These are phyloP conservation scores for Hydrophis major DNA, from an alignment of 2,797 vertebrate species.

Conservation along the genomic window DNA sequence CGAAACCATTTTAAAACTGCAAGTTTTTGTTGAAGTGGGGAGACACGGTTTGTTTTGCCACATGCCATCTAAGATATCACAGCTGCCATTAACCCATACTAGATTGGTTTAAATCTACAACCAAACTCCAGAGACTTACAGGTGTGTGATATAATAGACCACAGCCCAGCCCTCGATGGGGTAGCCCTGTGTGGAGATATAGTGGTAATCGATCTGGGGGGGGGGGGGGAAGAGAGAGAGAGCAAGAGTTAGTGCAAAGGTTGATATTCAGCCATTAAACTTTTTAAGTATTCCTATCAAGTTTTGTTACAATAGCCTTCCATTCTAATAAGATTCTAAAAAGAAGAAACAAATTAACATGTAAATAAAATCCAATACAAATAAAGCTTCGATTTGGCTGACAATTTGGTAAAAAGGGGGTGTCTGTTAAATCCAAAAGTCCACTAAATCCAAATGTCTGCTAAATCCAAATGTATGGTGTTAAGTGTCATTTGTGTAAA, in stretches of 20 bases:
- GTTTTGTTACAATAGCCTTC: not conserved
- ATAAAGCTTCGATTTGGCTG: not conserved
- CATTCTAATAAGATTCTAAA: not conserved
- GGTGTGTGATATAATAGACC: conserved; percentile 87
- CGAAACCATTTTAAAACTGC: not conserved
- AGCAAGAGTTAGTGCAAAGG: not conserved
- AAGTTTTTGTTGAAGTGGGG: not conserved
- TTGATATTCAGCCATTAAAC: not conserved
- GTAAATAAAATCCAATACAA: not conserved
- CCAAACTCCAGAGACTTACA: conserved; percentile 71
- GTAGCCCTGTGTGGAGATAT: conserved; percentile 85
- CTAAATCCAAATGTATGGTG: not conserved
- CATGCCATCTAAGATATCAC: not conserved
- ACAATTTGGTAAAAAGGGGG: not conserved
- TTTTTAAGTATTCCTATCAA: not conserved
- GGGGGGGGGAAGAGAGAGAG: conserved; percentile 39
- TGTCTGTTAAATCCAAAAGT: not conserved
- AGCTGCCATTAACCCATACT: not conserved
- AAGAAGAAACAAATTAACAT: not conserved
- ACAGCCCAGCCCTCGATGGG: conserved; percentile 88
- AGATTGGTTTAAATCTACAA: not conserved
- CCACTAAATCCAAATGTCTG: not conserved
- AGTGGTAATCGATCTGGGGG: conserved; percentile 84
- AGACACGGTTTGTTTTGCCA: not conserved
- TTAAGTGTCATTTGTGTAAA: not conserved